A percentile compares a stretch with the other conserved stretches of the same genome.
These are phyloP conservation scores for Pseudomyrmex concolor DNA, from an alignment of 1,140 invertebrate species.

Conservation along the genomic window DNA sequence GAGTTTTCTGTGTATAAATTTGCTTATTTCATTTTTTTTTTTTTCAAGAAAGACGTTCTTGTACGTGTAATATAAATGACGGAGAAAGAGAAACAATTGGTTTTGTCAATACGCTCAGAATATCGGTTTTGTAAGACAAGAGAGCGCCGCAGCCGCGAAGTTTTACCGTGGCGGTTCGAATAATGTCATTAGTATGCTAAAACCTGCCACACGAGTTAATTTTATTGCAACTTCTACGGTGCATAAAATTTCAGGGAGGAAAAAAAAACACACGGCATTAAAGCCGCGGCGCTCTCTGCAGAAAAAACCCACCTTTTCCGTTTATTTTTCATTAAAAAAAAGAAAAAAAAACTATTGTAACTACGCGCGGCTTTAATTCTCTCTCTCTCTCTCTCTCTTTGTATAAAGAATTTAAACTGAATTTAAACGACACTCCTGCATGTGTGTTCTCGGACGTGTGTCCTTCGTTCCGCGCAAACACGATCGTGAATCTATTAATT, in stretches of 20 bases:
- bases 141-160: too few relatives aligned
- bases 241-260: background rate
- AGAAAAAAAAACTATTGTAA: conserved; percentile 12
- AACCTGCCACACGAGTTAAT: conserved; percentile 2
- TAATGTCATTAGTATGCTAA: background rate
- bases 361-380: background rate
- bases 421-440: background rate
- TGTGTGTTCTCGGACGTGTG: background rate
- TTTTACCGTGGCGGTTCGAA: background rate
- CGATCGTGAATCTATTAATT: conserved; percentile 15
- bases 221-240: background rate
- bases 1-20: too few relatives aligned
- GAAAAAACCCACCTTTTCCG: background rate
- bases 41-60: background rate
- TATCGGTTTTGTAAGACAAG: background rate
- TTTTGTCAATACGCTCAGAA: background rate
- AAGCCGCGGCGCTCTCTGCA: background rate
- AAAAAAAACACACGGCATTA: conserved; percentile 8
- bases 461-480: background rate
- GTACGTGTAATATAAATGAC: background rate
- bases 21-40: background rate
- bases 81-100: conserved; percentile 1
- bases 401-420: too few relatives aligned
- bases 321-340: background rate
- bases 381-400: background rate